Conservation (phyloP, 2,888 invertebrate species). For the Biston stratarius region DNA sequence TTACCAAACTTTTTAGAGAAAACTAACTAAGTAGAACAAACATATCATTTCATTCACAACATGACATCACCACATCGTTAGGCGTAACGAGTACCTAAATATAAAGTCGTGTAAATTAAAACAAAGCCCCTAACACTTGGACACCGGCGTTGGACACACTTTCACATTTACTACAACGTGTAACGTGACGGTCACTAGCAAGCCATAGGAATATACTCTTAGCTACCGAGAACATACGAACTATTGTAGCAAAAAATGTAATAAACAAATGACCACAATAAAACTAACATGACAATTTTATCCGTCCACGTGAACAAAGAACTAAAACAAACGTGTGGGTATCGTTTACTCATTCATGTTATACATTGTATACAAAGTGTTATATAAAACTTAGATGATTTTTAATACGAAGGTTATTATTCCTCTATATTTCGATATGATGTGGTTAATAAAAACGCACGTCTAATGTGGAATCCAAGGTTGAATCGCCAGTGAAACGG, state of each 20-base stretch:
- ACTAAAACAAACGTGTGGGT: conserved; percentile 19
- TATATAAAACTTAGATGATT: conserved; percentile 13
- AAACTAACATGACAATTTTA: conserved; percentile 37
- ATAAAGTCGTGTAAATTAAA: conserved; percentile 45
- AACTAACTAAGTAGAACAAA: neutral
- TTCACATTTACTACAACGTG: conserved; percentile 64
- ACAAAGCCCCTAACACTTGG: conserved; percentile 45
- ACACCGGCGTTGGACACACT: too few relatives aligned
- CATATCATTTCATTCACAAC: neutral
- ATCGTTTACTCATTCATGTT: conserved; percentile 23
- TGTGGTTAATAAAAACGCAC: conserved; percentile 22
- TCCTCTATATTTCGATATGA: conserved; percentile 3
- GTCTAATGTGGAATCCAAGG: conserved; percentile 48
- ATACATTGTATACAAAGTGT: conserved; percentile 18
- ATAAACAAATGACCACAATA: conserved; percentile 18
- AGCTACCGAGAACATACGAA: conserved; percentile 35
- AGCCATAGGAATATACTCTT: conserved; percentile 39
- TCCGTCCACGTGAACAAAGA: conserved; percentile 38
- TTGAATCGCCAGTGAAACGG: conserved; percentile 48
- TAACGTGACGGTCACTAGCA: conserved; percentile 63
- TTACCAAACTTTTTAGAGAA: neutral
- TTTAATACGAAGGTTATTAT: neutral
- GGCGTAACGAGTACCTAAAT: conserved; percentile 11
- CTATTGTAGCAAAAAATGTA: conserved; percentile 29
- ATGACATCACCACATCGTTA: conserved; percentile 10